Evolutionary conservation across 2,113 vertebrate genomes (phyloP), one percentile per base, ranked within the genome.

Genomic region (Mystacornis crossleyi): DNA sequence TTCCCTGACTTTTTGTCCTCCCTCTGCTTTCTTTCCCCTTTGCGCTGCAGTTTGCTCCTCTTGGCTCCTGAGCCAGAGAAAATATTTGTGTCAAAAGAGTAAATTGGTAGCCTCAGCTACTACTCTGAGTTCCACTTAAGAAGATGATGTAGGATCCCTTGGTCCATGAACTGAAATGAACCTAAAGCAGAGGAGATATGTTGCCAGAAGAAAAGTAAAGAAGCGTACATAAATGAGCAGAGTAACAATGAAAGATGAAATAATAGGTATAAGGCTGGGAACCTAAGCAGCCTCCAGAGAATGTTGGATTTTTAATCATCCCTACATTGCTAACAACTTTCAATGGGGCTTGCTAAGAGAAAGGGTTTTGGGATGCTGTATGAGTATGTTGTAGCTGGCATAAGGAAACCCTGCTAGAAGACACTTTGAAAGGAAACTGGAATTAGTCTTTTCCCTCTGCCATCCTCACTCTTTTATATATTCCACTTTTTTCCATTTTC

Each of bases 201-300:
- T 61, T 81, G 53, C 75, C 45, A 69, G 53, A 94, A 81, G 50
- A 47, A 88, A 93, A 71, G 85, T 29, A 86, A 86, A 86, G 18
- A 43, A 51, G 14, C 1, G 0, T 42, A 73, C 48, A 58, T 83
- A 88, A 93, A 89, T 79, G 96, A 96, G 93, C 80, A 87, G 69
- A 95, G 66, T 92, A 94, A 93, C 55, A 86, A 69, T 77, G 92
- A 88, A 66, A 95, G 93, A 86, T 81, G 70, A 94, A 97, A 94
- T 90, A 97, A 92, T 89, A 89, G 55, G 70, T 86, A 54, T 83
- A 70, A 83, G 93, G 62, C 61, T 92, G 86, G 77, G 89, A 91
- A 91, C 21, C 16, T 73, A 79, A 69, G 64, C 74, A 94, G 73
- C 81, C 91, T 66, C 24, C 23, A 75, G 64, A 88, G 74, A 67